Evolutionary conservation across 2,113 vertebrate genomes (phyloP).

Genomic region (Polyodon spathula): DNA sequence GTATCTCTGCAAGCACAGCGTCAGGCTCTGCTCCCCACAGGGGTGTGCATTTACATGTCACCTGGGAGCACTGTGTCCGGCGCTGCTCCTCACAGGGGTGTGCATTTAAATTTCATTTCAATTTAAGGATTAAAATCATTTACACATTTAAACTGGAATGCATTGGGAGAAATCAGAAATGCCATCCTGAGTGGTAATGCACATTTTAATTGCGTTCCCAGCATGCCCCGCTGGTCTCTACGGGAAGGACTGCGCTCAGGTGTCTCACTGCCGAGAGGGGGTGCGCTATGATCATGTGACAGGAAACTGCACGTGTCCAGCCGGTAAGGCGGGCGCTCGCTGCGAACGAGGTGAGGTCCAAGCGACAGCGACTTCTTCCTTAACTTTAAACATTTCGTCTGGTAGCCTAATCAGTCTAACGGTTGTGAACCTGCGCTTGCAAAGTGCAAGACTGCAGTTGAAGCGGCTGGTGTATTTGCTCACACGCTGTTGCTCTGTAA

Average conservation of each 20-base stretch:
- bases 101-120: too few relatives aligned
- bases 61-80: too few relatives aligned
- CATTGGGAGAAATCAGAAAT: too few relatives aligned
- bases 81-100: too few relatives aligned
- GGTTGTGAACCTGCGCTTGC: neutral
- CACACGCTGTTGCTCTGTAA: constrained; percentile 6
- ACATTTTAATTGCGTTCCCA: constrained; percentile 28
- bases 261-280: constrained; percentile 54
- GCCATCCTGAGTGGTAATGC: neutral
- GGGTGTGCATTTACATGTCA: too few relatives aligned
- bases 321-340: constrained; percentile 52
- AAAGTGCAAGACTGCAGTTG: neutral
- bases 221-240: constrained; percentile 67
- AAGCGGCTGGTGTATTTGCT: neutral
- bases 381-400: neutral
- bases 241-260: constrained; percentile 52
- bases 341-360: constrained; percentile 61
- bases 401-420: neutral
- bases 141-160: too few relatives aligned
- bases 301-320: constrained; percentile 60
- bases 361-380: neutral
- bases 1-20: constrained; percentile 30
- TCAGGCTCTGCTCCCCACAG: too few relatives aligned
- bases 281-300: constrained; percentile 58
- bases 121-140: too few relatives aligned